Base-by-base conservation (phyloP, 2,797 vertebrate genomes). In the Apogon talboti region DNA sequence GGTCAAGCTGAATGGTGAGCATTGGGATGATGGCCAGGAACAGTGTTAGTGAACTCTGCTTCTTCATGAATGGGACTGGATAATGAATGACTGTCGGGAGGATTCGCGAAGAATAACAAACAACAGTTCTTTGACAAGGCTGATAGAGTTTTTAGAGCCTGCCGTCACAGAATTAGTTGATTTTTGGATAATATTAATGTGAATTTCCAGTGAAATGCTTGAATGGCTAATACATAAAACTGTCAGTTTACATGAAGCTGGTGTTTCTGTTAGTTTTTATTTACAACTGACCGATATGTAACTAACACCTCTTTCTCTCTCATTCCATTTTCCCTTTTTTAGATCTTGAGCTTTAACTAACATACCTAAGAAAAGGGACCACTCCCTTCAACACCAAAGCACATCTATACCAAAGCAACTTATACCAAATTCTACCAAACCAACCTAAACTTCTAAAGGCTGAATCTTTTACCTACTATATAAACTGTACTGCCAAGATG, bases 311-410 rank as follows among this genome's bases (percentile, higher is more conserved):
- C 6, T 28, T 46, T 18, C 42, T 66, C 15, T 53, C 11, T 58
- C 1, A 15, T 59, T 28, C 43, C 42, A 11, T 35, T 35, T 53
- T 63, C 4, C 33, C 59, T 46, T 57, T 57, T 79, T 42, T 49
- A 92, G 92, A 81, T 78, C 47, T 68, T 57, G 49, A 84, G 62
- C 79, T 84, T 88, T 71, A 87, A 84, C 66, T 79, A 60, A 15
- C 19, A 40, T 15, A 82, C 74, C 74, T 84, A 72, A 84, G 50
- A 82, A 18, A 24, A 81, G 57, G 74, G 74, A 71, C 18, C 33
- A 52, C 4, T 55, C 11, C 66, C 12, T 12, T 53, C 58, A 13
- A 43, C 56, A 78, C 77, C 85, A 88, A 90, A 86, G 81, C 13
- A 43, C 24, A 18, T 48, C 18, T 11, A 79, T 15, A 84, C 90